A percentile compares a stretch with the other conserved stretches of the same genome.
These are phyloP conservation scores for Channa argus DNA, from an alignment of 2,113 vertebrate genomes.

Conservation along the genomic window DNA sequence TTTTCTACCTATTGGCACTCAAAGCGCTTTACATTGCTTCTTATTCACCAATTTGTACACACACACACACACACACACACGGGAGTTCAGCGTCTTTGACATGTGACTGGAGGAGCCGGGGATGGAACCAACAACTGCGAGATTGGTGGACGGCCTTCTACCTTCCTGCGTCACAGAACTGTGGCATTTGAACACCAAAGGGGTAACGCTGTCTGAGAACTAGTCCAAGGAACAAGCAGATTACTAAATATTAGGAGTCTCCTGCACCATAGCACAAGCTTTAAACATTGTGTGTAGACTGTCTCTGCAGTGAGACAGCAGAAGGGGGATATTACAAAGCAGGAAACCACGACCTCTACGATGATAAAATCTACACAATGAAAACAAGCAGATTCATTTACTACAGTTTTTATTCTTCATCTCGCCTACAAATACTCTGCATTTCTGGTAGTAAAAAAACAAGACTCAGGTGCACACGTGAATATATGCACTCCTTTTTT, in stretches of 20 bases:
- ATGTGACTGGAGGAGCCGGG: too few relatives aligned
- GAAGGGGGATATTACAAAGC: conserved; percentile 2
- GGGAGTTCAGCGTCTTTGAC: too few relatives aligned
- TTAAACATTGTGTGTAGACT: neutral
- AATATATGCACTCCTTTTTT: neutral
- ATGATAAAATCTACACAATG: conserved; percentile 9
- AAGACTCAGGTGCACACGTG: neutral
- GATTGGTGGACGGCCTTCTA: too few relatives aligned
- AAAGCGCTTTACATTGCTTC: too few relatives aligned
- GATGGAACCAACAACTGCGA: too few relatives aligned
- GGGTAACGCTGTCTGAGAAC: neutral
- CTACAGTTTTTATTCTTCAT: neutral
- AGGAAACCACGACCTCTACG: conserved; percentile 28
- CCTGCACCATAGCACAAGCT: neutral
- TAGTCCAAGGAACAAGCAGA: neutral
- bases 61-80: too few relatives aligned
- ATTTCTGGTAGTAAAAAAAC: neutral
- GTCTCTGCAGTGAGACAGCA: conserved; percentile 5
- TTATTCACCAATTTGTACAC: too few relatives aligned
- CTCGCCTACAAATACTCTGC: neutral
- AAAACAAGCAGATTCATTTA: conserved; percentile 5
- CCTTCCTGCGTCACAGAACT: too few relatives aligned
- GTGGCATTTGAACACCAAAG: too few relatives aligned
- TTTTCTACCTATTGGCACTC: too few relatives aligned
- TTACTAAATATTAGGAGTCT: neutral